Evolutionary conservation across 64 coral and sea anemone species (phyloP).

Genomic region (Astreopora myriophthalma): DNA sequence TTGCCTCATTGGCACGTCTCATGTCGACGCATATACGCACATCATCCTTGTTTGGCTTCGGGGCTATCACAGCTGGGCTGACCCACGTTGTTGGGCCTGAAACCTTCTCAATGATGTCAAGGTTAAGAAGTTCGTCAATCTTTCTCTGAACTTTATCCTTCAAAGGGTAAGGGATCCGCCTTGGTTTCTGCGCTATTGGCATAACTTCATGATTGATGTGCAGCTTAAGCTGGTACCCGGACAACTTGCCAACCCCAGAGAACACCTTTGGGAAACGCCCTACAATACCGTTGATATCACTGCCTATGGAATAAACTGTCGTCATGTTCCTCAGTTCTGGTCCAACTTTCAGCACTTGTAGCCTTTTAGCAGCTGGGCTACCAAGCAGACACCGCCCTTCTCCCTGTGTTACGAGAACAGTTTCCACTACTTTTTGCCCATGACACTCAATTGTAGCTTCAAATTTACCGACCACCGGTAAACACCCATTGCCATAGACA

Average conservation of each 20-base stretch:
- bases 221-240: not conserved
- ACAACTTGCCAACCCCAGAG: not conserved
- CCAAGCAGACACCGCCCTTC: constrained; percentile 32
- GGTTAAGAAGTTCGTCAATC: not conserved
- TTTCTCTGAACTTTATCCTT: not conserved
- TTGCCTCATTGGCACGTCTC: constrained; percentile 20
- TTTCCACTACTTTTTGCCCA: not conserved
- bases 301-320: not conserved
- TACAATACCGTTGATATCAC: not conserved
- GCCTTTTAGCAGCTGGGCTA: constrained; percentile 27
- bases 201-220: not conserved
- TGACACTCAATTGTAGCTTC: not conserved
- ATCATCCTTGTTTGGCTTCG: constrained; percentile 11
- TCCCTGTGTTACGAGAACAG: constrained; percentile 33
- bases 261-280: not conserved
- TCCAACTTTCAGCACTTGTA: constrained; percentile 27
- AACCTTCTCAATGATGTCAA: constrained; percentile 45
- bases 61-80: constrained; percentile 33
- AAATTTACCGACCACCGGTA: constrained; percentile 3
- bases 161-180: not conserved
- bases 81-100: constrained; percentile 56
- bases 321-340: constrained; percentile 1
- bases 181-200: constrained; percentile 19
- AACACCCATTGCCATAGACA: not conserved
- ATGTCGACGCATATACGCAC: constrained; percentile 37